phyloP scores from a whole-genome alignment of 2,797 vertebrate species.

The Eulemur coronatus region DNA sequence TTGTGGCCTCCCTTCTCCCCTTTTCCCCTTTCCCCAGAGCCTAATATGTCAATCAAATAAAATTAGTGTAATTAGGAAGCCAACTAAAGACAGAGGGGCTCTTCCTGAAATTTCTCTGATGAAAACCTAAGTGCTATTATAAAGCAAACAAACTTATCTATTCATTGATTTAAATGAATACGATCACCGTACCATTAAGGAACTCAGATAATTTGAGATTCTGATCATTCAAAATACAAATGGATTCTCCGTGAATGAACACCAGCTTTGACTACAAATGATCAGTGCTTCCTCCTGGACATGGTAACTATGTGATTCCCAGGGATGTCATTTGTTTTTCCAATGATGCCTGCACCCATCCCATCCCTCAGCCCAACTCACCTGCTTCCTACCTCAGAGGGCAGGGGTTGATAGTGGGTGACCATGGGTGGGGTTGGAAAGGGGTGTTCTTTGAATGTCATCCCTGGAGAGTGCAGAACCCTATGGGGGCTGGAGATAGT shows the following conservation, averaged over 20 bases:
- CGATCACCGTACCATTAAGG: neutral
- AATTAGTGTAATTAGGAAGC: conserved; percentile 65
- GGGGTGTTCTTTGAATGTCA: neutral
- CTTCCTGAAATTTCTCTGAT: conserved; percentile 48
- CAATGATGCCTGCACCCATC: neutral
- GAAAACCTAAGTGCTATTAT: neutral
- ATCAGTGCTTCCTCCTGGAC: neutral
- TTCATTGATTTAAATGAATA: conserved; percentile 15
- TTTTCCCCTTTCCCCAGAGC: conserved; percentile 12
- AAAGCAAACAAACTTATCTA: conserved; percentile 49
- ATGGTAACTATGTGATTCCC: neutral
- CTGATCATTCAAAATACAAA: conserved; percentile 30
- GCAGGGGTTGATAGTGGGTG: neutral
- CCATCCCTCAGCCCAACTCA: neutral
- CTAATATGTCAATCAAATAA: conserved; percentile 68
- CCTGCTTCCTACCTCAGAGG: neutral
- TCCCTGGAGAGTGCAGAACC: neutral
- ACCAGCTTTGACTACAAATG: neutral
- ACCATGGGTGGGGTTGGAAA: neutral
- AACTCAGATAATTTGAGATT: conserved; percentile 20
- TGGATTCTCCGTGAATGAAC: conserved; percentile 13
- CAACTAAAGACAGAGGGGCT: conserved; percentile 30
- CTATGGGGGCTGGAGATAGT: neutral
- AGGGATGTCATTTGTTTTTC: neutral
- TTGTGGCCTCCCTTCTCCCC: conserved; percentile 40